Evolutionary conservation across 1,140 invertebrate species (phyloP), one percentile per base, ranked within the genome.

Genomic region (Wiebesia pumilae): DNA sequence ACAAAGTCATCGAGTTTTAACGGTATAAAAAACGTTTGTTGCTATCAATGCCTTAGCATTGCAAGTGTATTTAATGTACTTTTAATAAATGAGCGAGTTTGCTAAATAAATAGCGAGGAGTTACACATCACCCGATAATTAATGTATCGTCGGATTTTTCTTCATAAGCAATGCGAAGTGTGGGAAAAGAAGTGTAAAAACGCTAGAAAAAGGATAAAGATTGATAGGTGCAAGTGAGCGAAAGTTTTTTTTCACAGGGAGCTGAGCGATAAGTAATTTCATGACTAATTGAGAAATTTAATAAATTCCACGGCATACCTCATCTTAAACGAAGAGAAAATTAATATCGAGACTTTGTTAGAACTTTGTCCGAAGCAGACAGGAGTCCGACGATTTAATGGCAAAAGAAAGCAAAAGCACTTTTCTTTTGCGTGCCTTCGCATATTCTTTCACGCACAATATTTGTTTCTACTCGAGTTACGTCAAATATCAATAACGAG

Each of bases 241-340:
- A 67, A 30, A 47, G 80, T 30, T 14, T 62, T 54, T 67, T n/a
- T n/a, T n/a, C 27, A 35, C 6, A 27, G 58, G 51, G 35, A n/a
- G 43, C 14, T 38, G 33, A 65, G 58, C 80, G 75, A 87, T 79
- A 83, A 87, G 73, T 87, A 87, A 84, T 87, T 87, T 84, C 86
- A 84, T 83, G 83, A 84, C 86, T 84, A 87, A 87, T 87, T 84
- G 83, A 84, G 86, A 87, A 84, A 87, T 87, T 87, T 87, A 84
- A 87, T 84, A 84, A 87, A 87, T 87, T 81, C 71, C 65, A 71
- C 75, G n/a, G 33, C 21, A 19, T 10, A 58, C 43, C 43, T 58
- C 35, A 30, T 67, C 43, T 83, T 58, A 80, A 86, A 87, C 81
- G 75, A 83, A 33, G 75, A 65, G 62, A 83, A 87, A 87, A 87